These are phyloP conservation scores for Lycopodina hypogea DNA, from an alignment of 37 sponge, comb jelly and placozoan genomes.

Conservation along the genomic window DNA sequence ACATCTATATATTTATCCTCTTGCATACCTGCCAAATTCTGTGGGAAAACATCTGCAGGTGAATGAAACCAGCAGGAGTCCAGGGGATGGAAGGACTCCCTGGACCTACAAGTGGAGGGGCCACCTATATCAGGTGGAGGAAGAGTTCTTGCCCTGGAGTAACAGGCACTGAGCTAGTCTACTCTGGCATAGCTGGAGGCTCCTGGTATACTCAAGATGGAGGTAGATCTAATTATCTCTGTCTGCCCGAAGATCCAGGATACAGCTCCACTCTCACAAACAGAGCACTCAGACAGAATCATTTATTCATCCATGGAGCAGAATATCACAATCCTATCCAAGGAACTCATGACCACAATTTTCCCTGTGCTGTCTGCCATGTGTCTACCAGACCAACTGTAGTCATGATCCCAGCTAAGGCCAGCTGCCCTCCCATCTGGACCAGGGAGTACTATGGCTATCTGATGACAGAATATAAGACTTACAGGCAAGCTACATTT, in stretches of 20 bases:
- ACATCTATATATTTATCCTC: too few species aligned
- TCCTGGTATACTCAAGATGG: slow-evolving; percentile 19
- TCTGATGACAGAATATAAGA: slow-evolving; percentile 13
- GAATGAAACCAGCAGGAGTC: not conserved
- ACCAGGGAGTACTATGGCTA: slow-evolving; percentile 42
- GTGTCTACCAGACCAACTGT: slow-evolving; percentile 6
- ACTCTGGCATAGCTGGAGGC: slow-evolving; percentile 9
- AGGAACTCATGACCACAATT: slow-evolving; percentile 3
- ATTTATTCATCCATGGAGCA: slow-evolving; percentile 19
- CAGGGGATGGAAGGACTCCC: slow-evolving; percentile 18
- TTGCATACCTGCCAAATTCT: too few species aligned
- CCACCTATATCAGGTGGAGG: slow-evolving; percentile 49
- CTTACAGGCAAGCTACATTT: slow-evolving; percentile 8
- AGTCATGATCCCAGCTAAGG: slow-evolving; percentile 44
- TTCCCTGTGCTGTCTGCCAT: slow-evolving; percentile 50
- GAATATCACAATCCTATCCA: slow-evolving; percentile 12
- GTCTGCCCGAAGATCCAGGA: slow-evolving; percentile 28
- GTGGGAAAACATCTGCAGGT: too few species aligned
- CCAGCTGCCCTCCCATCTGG: slow-evolving; percentile 25
- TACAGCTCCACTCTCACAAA: not conserved
- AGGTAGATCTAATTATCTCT: slow-evolving; percentile 51
- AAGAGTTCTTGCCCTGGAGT: slow-evolving; percentile 41
- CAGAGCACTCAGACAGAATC: not conserved
- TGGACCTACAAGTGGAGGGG: slow-evolving; percentile 37
- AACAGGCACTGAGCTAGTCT: slow-evolving; percentile 28